Evolutionary conservation across 2,113 vertebrate genomes (phyloP), one percentile per base, ranked within the genome.

Genomic region (Aramus guarauna): DNA sequence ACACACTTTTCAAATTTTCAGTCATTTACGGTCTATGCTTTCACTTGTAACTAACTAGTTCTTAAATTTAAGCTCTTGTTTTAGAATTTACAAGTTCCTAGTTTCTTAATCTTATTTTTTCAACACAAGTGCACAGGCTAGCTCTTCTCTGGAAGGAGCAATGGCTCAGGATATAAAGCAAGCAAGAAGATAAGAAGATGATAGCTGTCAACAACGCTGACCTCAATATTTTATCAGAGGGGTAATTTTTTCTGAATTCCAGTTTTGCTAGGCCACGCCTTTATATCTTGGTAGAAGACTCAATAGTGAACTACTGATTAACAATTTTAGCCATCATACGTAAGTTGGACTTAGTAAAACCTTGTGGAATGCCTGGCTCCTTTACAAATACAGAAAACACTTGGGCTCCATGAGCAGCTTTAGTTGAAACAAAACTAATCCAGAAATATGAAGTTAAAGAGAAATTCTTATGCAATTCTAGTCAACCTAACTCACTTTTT

Each of bases 301-400:
- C 45, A 43, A 37, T 74, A 69, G 60, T 24, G 23, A 74, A 12
- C 48, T 85, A 21, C 21, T 39, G 60, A 24, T 73, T 52, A 78
- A 62, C 1, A 1, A 12, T 52, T 83, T 79, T 60, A 85, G 29
- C 47, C 3, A 1, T 75, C 43, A 10, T 29, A 23, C 0, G 0
- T n/a, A 79, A 48, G 15, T 18, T 75, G 39, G 48, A 19, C 15
- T 80, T 56, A 9, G 7, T 34, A 48, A 64, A 64, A 58, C 11
- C 15, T 26, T 71, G 26, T 23, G 58, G 29, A 66, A 29, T 69
- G 34, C 43, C 47, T 66, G 67, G 13, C 41, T 58, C 17, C 20
- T 21, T 62, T 45, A 75, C 47, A 73, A 68, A 32, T 20, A 41
- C 14, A 36, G 22, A 56, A 53, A 23, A 66, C 8, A 9, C 21